These are phyloP conservation scores for Micrasema minimum DNA, from an alignment of 1,140 invertebrate genomes.

Conservation along the genomic window DNA sequence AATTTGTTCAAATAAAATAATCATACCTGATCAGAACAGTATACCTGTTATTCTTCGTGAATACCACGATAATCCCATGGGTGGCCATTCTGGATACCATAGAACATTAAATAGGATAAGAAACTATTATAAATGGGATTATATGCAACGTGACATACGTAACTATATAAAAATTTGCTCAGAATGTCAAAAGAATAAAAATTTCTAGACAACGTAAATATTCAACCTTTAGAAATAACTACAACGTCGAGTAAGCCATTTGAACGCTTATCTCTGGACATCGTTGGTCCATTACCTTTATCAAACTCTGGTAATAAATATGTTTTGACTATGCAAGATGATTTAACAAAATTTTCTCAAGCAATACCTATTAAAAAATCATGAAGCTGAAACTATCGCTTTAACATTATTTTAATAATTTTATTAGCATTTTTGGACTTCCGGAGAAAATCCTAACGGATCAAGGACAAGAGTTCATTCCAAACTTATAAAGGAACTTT, in stretches of 20 bases:
- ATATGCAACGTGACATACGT: background rate
- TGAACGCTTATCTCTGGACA: constrained; percentile 50
- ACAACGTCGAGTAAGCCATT: constrained; percentile 1
- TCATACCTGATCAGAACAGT: background rate
- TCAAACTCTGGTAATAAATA: constrained; percentile 54
- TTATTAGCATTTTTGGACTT: constrained; percentile 54
- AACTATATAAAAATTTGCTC: background rate
- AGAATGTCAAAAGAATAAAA: background rate
- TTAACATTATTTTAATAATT: background rate
- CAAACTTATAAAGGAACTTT: constrained; percentile 53
- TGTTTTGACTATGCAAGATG: constrained; percentile 56
- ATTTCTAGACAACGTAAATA: background rate
- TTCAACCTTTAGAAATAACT: constrained; percentile 1
- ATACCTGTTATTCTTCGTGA: background rate
- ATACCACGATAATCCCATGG: background rate
- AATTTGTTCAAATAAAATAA: background rate
- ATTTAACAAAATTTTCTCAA: constrained; percentile 55
- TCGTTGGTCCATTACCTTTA: constrained; percentile 55
- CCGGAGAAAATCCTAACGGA: constrained; percentile 56
- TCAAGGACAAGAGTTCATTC: constrained; percentile 55
- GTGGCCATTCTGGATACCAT: background rate
- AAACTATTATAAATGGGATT: background rate
- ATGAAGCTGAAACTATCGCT: constrained; percentile 45
- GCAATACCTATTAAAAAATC: constrained; percentile 50
- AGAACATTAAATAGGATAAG: background rate